phyloP scores from a whole-genome alignment of 2,113 vertebrate species.

The Lontra canadensis region DNA sequence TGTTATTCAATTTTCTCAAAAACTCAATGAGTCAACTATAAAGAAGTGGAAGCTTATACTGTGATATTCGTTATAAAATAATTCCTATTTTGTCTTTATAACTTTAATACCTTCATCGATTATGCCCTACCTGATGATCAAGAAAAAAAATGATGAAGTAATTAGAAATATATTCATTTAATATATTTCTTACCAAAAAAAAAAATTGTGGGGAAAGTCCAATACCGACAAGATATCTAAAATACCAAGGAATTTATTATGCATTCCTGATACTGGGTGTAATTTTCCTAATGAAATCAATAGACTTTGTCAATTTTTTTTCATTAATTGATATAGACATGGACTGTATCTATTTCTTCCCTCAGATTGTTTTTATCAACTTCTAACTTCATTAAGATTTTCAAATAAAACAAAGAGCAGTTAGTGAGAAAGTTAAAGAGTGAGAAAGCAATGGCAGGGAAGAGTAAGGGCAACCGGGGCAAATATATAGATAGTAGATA shows the following conservation, averaged over 20 bases:
- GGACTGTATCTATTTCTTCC: neutral
- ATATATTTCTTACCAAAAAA: neutral
- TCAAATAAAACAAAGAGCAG: neutral
- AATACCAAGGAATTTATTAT: neutral
- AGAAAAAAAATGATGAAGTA: neutral
- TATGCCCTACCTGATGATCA: neutral
- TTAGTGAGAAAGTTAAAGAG: neutral
- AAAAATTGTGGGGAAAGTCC: neutral
- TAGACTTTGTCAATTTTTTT: neutral
- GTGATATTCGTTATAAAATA: neutral
- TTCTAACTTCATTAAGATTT: neutral
- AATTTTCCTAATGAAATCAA: neutral
- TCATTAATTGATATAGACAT: neutral
- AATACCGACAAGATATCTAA: neutral
- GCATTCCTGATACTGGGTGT: neutral
- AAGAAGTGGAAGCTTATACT: neutral
- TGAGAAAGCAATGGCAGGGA: neutral
- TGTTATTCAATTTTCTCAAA: neutral
- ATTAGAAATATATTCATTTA: neutral
- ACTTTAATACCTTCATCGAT: neutral
- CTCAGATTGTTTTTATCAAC: neutral
- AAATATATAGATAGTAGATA: neutral
- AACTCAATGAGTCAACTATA: neutral
- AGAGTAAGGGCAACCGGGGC: neutral
- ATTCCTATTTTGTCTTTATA: neutral